phyloP scores from a whole-genome alignment of 1,140 invertebrate species.

The Ips typographus region DNA sequence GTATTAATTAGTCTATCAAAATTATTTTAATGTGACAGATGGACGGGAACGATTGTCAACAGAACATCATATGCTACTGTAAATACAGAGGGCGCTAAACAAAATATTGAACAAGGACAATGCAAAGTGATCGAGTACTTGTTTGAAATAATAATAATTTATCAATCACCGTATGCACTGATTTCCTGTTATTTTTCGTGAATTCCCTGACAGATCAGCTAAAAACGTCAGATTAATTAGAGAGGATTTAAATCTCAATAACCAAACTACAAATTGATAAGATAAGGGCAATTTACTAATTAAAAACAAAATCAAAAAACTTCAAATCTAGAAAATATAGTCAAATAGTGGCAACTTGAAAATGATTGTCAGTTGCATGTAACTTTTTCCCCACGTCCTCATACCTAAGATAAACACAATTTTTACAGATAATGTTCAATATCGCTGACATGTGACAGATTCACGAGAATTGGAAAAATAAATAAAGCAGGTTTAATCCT shows the following conservation, averaged over 20 bases:
- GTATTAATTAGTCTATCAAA: conserved; percentile 47
- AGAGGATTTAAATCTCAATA: too few species aligned
- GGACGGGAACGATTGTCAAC: conserved; percentile 47
- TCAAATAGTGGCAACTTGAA: too few species aligned
- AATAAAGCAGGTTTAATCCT: conserved; percentile 18
- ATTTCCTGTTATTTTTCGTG: too few species aligned
- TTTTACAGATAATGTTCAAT: conserved; percentile 6
- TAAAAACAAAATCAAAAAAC: too few species aligned
- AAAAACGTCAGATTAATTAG: too few species aligned
- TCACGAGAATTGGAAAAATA: conserved; percentile 8
- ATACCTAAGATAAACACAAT: too few species aligned
- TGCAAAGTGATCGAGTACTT: conserved; percentile 25
- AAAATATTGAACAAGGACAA: conserved; percentile 4
- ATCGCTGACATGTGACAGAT: conserved; percentile 1
- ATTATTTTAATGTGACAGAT: conserved; percentile 53
- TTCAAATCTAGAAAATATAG: too few species aligned
- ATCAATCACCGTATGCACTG: conserved; percentile 34
- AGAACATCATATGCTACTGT: conserved; percentile 51
- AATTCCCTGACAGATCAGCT: too few species aligned
- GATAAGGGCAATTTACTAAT: too few species aligned
- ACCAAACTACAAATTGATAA: too few species aligned
- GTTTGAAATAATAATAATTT: conserved; percentile 31
- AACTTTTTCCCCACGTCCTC: too few species aligned
- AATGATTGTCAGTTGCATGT: too few species aligned
- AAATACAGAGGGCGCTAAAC: conserved; percentile 39